Evolutionary conservation across 2,113 vertebrate genomes (phyloP).

Genomic region (Porphyrio hochstetteri): DNA sequence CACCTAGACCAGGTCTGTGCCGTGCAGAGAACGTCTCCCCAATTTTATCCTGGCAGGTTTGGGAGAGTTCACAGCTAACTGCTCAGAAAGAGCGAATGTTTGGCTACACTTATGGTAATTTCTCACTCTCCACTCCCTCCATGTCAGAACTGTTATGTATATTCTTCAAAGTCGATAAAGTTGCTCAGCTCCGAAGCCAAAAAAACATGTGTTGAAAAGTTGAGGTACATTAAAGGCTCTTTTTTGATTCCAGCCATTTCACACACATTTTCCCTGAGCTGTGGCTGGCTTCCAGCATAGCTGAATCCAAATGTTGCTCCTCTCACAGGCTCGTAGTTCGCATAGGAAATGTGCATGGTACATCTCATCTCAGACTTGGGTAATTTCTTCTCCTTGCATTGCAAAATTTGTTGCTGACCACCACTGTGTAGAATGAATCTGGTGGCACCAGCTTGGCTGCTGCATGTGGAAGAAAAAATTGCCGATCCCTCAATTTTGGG

Average conservation of each 20-base stretch:
- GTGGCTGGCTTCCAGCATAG: slow-evolving; percentile 3
- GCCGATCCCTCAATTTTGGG: not conserved
- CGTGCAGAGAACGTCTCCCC: not conserved
- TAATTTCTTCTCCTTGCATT: not conserved
- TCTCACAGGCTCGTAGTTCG: fast-evolving
- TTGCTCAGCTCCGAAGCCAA: slow-evolving; percentile 11
- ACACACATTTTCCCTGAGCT: slow-evolving; percentile 1
- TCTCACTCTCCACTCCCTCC: not conserved
- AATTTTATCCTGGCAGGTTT: not conserved
- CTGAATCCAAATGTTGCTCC: not conserved
- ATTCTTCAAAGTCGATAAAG: not conserved
- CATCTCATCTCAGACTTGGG: not conserved
- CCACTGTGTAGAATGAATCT: not conserved
- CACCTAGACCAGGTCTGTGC: not conserved
- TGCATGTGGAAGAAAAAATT: not conserved
- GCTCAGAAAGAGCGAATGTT: not conserved
- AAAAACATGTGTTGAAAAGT: slow-evolving; percentile 35
- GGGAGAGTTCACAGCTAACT: not conserved
- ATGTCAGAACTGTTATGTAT: not conserved
- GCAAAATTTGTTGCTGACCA: not conserved
- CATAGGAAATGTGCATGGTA: not conserved
- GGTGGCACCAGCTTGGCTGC: not conserved
- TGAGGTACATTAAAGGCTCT: not conserved
- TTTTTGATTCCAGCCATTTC: slow-evolving; percentile 28
- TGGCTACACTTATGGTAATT: not conserved